A percentile compares a stretch with the other conserved stretches of the same genome.
Evolutionary conservation across 2,888 invertebrate species (phyloP).

Genomic region (Pseudoips prasinana): DNA sequence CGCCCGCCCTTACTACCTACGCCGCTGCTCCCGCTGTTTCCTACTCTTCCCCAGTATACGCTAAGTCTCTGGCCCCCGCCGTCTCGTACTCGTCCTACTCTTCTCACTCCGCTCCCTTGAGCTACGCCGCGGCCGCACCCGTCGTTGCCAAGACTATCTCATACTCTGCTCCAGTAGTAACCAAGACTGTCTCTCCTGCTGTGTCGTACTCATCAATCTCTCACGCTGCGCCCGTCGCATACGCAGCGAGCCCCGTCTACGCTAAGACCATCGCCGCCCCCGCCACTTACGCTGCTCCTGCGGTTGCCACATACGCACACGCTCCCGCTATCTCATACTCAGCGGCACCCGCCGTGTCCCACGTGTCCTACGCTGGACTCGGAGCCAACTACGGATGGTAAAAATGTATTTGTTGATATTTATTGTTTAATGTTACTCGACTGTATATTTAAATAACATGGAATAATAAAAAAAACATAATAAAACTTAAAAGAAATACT

Average conservation of each 20-base stretch:
- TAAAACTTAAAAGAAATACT: no score
- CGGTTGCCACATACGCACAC: conserved; percentile 44
- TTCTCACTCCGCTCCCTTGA: conserved; percentile 30
- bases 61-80: conserved; percentile 55
- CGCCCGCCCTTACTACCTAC: conserved; percentile 47
- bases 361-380: conserved; percentile 16
- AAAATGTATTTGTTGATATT: conserved; percentile 28
- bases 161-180: conserved; percentile 39
- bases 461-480: no score
- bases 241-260: conserved; percentile 27
- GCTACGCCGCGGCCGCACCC: conserved; percentile 22
- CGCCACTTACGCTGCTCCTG: conserved; percentile 58
- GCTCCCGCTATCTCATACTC: conserved; percentile 35
- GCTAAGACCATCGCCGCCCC: conserved; percentile 24
- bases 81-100: conserved; percentile 53
- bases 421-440: conserved; percentile 20
- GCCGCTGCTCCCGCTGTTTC: conserved; percentile 42
- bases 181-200: no score
- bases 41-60: conserved; percentile 51
- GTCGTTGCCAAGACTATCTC: conserved; percentile 31
- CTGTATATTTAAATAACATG: conserved; percentile 12
- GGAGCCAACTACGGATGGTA: conserved; percentile 15
- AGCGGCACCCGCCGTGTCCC: conserved; percentile 53
- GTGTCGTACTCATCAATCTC: conserved; percentile 58
- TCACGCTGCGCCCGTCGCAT: conserved; percentile 16